Percentiles rank a stretch among this genome's conserved stretches.
Evolutionary conservation across 2,888 invertebrate species (phyloP).

Genomic region (Trissonchulus latispiculum): DNA sequence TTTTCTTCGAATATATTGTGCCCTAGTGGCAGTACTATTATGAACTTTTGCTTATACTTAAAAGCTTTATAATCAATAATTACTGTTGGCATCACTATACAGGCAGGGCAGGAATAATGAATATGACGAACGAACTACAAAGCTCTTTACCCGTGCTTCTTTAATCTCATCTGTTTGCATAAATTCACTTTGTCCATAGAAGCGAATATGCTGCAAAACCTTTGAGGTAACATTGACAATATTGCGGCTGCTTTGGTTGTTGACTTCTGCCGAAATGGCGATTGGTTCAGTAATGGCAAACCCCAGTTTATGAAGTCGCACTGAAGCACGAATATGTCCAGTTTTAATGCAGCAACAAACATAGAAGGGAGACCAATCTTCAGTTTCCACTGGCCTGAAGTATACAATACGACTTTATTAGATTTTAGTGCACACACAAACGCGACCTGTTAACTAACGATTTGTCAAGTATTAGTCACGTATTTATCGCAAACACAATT

Average conservation of each 20-base stretch:
- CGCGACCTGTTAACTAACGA: no score
- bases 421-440: no score
- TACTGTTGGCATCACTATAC: no score
- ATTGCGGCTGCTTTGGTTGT: background rate
- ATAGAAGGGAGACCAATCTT: background rate
- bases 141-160: background rate
- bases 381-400: slow-evolving; percentile 11
- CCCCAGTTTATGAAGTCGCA: background rate
- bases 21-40: no score
- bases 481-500: no score
- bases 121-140: no score
- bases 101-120: no score
- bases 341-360: slow-evolving; percentile 1
- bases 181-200: slow-evolving; percentile 8
- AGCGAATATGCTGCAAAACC: slow-evolving; percentile 2
- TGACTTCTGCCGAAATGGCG: background rate
- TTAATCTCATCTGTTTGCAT: slow-evolving; percentile 8
- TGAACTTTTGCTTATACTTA: no score
- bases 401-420: no score
- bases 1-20: no score
- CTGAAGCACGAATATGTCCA: slow-evolving; percentile 3
- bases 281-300: background rate
- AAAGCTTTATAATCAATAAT: no score
- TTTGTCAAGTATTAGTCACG: no score
- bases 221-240: background rate